Percentiles rank a stretch among this genome's conserved stretches.
Evolutionary conservation across 2,113 vertebrate species (phyloP).

Genomic region (Pachycephala philippinensis): DNA sequence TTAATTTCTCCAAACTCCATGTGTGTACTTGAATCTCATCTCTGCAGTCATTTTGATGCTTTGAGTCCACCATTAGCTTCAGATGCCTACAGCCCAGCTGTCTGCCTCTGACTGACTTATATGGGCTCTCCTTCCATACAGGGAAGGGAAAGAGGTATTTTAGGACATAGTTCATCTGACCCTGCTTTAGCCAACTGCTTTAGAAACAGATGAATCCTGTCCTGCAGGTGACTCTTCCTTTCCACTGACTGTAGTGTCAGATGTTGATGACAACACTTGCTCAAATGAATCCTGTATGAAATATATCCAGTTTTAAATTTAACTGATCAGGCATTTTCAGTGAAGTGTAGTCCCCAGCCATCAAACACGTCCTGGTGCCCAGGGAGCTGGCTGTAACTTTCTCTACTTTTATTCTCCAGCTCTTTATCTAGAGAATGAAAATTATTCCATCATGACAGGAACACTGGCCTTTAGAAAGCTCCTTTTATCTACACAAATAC

Average conservation of each 20-base stretch:
- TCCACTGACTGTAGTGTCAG: neutral
- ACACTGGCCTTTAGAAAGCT: conserved; percentile 44
- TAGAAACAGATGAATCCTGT: neutral
- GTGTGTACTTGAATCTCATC: neutral
- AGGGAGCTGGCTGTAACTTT: neutral
- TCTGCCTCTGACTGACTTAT: neutral
- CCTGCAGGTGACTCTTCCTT: neutral
- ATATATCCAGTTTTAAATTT: neutral
- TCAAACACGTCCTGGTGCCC: neutral
- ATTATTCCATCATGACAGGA: conserved; percentile 10
- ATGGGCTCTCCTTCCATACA: neutral
- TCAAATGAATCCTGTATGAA: neutral
- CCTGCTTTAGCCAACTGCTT: neutral
- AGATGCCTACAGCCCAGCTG: neutral
- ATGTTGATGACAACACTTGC: neutral
- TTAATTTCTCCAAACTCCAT: neutral
- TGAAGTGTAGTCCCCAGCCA: neutral
- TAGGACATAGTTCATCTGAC: neutral
- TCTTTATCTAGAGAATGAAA: conserved; percentile 20
- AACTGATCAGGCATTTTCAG: neutral
- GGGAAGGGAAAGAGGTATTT: neutral
- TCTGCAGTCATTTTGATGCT: neutral
- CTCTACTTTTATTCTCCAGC: neutral
- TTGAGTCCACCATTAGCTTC: neutral
- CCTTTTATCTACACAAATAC: conserved; percentile 42